phyloP scores from a whole-genome alignment of 2,888 invertebrate species.

The Gryllus longicercus region DNA sequence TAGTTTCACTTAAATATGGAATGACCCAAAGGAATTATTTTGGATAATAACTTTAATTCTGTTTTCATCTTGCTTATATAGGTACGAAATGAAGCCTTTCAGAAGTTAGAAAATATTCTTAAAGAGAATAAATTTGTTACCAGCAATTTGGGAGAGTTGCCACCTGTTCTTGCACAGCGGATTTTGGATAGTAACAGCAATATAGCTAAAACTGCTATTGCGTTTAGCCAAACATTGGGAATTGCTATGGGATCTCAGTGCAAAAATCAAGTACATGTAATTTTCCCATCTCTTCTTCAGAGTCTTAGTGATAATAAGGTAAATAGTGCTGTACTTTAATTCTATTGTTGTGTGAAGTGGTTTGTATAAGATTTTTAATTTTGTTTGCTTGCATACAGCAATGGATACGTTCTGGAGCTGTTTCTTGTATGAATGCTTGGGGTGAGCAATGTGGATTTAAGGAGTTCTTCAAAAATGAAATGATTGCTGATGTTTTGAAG shows the following conservation, averaged over 20 bases:
- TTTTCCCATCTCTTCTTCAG: slow-evolving; percentile 79
- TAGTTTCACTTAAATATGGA: too few species aligned
- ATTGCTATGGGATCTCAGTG: slow-evolving; percentile 78
- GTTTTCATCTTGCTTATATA: slow-evolving; percentile 40
- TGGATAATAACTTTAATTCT: neutral
- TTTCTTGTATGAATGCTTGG: slow-evolving; percentile 82
- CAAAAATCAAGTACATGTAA: slow-evolving; percentile 71
- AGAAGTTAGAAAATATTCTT: slow-evolving; percentile 68
- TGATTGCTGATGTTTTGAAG: slow-evolving; percentile 82
- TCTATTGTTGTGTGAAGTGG: neutral
- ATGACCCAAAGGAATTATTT: neutral
- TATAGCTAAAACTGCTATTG: slow-evolving; percentile 77
- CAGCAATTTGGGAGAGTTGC: slow-evolving; percentile 77
- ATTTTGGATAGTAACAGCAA: slow-evolving; percentile 89
- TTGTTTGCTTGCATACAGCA: slow-evolving; percentile 39
- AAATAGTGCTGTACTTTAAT: neutral
- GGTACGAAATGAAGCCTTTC: slow-evolving; percentile 69
- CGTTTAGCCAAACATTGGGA: slow-evolving; percentile 78
- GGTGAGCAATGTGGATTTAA: slow-evolving; percentile 76
- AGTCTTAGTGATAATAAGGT: slow-evolving; percentile 67
- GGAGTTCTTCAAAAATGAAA: slow-evolving; percentile 83
- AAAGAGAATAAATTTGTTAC: slow-evolving; percentile 77
- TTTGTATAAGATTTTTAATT: neutral
- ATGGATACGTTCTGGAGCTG: slow-evolving; percentile 74
- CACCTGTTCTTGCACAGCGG: slow-evolving; percentile 71